Percentiles rank a stretch among this genome's conserved stretches.
Evolutionary conservation across 2,888 invertebrate genomes (phyloP).

Genomic region (Meandrusa payeni): DNA sequence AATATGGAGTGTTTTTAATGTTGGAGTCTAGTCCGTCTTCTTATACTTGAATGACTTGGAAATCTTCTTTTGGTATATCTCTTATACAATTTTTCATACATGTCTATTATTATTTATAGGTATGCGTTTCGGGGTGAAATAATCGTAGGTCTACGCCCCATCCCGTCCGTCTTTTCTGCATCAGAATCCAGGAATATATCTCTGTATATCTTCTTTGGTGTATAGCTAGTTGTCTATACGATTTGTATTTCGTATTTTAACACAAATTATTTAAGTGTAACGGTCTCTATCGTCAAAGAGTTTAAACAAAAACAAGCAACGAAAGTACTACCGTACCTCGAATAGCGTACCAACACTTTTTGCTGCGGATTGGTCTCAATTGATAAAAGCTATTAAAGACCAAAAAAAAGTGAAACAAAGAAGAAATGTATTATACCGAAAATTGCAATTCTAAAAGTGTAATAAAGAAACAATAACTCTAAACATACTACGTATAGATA

Average conservation of each 20-base stretch:
- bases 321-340: conserved; percentile 17
- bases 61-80: too few relatives aligned
- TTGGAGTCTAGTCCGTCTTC: too few relatives aligned
- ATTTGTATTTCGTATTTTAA: neutral
- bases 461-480: neutral
- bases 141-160: too few relatives aligned
- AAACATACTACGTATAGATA: too few relatives aligned
- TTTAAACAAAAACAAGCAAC: conserved; percentile 18
- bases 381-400: conserved; percentile 18
- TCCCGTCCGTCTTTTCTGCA: too few relatives aligned
- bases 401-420: conserved; percentile 14
- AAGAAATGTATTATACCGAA: conserved; percentile 15
- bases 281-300: conserved; percentile 5
- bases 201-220: too few relatives aligned
- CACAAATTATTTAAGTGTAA: conserved; percentile 7
- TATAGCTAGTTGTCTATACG: neutral
- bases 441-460: conserved; percentile 10
- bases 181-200: too few relatives aligned
- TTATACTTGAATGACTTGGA: too few relatives aligned
- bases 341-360: conserved; percentile 14
- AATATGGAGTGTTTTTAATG: too few relatives aligned
- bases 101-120: too few relatives aligned
- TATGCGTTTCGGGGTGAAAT: too few relatives aligned
- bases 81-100: too few relatives aligned
- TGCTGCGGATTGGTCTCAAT: conserved; percentile 21